These are phyloP conservation scores for Hydrolagus affinis DNA, from an alignment of 2,113 vertebrate genomes.

Conservation along the genomic window DNA sequence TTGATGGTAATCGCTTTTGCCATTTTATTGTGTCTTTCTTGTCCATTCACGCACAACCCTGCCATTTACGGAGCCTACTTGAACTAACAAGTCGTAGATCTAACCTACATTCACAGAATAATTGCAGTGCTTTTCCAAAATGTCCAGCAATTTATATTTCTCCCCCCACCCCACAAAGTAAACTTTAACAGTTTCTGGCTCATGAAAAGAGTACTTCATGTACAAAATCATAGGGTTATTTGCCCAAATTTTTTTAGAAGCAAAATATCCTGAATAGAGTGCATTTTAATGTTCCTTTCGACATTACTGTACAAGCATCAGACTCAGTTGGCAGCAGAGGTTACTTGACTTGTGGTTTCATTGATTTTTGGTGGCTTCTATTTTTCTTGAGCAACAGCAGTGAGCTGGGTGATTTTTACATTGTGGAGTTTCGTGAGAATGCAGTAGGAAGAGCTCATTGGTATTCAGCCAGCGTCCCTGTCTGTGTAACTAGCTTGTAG, in stretches of 20 bases:
- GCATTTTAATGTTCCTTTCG: background rate
- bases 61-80: too few relatives aligned
- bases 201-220: background rate
- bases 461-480: slow-evolving; percentile 40
- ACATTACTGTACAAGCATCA: background rate
- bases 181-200: background rate
- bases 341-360: background rate
- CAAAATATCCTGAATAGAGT: background rate
- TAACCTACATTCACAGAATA: too few relatives aligned
- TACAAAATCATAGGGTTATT: background rate
- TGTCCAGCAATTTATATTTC: background rate
- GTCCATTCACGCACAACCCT: too few relatives aligned
- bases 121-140: background rate
- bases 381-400: slow-evolving; percentile 34
- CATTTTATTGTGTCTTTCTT: too few relatives aligned
- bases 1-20: too few relatives aligned
- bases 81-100: too few relatives aligned
- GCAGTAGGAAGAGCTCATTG: slow-evolving; percentile 44
- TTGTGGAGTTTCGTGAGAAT: slow-evolving; percentile 42
- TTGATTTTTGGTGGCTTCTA: background rate
- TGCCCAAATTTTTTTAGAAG: background rate
- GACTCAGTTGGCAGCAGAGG: background rate
- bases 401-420: slow-evolving; percentile 38
- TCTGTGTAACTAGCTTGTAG: slow-evolving; percentile 49
- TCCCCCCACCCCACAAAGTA: background rate